Percentiles rank a stretch among this genome's conserved stretches.
Conservation (phyloP, 30 jellyfish, hydroid and myxozoan genomes). For the Hydractinia echinata region DNA sequence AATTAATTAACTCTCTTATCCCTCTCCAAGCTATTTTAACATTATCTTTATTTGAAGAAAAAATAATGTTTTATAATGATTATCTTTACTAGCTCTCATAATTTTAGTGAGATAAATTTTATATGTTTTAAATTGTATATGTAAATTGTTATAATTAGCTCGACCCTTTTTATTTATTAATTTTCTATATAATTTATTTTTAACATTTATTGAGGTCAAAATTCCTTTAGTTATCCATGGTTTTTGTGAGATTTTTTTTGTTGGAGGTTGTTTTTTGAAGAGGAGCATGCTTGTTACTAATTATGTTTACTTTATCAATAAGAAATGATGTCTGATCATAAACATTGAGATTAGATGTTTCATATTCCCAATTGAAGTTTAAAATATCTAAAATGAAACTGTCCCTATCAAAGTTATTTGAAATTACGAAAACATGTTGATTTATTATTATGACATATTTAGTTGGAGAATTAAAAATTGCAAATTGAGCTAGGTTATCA, state of each 20-base stretch:
- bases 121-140: slow-evolving; percentile 34
- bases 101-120: slow-evolving; percentile 18
- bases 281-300: too few relatives aligned
- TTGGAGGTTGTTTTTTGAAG: too few relatives aligned
- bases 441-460: background rate
- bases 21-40: slow-evolving; percentile 54
- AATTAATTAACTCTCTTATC: slow-evolving; percentile 28
- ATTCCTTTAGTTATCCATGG: slow-evolving; percentile 37
- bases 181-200: background rate
- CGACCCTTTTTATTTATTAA: background rate
- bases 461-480: background rate
- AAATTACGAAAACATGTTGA: background rate
- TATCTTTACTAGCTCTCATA: slow-evolving; percentile 38
- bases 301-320: background rate
- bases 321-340: background rate
- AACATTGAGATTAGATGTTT: background rate
- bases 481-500: slow-evolving; percentile 23
- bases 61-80: slow-evolving; percentile 23
- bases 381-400: background rate
- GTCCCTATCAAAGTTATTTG: slow-evolving; percentile 20
- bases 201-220: background rate
- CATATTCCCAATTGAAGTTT: background rate
- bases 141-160: background rate
- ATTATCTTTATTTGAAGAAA: slow-evolving; percentile 27
- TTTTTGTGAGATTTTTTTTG: too few relatives aligned